Percentiles rank a stretch among this genome's conserved stretches.
phyloP scores from a whole-genome alignment of 2,113 vertebrate species.

The Eidolon helvum region DNA sequence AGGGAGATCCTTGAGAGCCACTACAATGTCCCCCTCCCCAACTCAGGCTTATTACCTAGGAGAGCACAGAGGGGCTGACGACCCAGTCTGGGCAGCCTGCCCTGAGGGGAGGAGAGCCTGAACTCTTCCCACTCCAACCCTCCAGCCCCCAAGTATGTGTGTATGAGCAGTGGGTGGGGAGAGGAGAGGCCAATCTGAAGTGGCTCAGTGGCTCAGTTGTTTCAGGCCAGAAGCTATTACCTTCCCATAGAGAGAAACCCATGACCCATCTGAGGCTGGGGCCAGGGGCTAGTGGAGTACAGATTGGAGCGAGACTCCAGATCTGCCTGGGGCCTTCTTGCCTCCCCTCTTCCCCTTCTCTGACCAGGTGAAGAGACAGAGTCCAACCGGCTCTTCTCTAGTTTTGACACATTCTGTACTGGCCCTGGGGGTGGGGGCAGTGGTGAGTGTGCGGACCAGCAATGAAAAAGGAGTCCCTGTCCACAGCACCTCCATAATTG shows the following conservation, averaged over 20 bases:
- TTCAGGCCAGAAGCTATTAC: conserved; percentile 71
- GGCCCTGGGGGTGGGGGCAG: background rate
- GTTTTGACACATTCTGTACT: background rate
- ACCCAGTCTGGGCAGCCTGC: background rate
- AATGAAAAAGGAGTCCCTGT: background rate
- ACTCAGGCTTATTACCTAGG: conserved; percentile 4
- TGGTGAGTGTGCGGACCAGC: background rate
- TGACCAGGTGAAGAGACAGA: background rate
- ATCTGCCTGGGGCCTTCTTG: background rate
- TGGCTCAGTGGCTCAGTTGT: conserved; percentile 66
- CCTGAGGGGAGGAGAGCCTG: conserved; percentile 63
- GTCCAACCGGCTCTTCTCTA: background rate
- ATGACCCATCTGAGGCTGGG: conserved; percentile 64
- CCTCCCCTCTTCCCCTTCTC: background rate
- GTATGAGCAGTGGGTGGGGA: background rate
- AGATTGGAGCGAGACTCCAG: conserved; percentile 7
- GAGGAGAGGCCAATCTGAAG: background rate
- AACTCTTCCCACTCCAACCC: background rate
- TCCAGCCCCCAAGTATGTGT: background rate
- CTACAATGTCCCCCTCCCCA: background rate
- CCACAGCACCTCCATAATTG: background rate
- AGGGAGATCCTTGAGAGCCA: background rate
- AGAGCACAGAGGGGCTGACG: background rate
- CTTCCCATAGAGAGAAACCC: conserved; percentile 63
- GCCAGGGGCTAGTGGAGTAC: background rate